A percentile compares a stretch with the other conserved stretches of the same genome.
Evolutionary conservation across 2,888 invertebrate species (phyloP).

Genomic region (Papilio protenor): DNA sequence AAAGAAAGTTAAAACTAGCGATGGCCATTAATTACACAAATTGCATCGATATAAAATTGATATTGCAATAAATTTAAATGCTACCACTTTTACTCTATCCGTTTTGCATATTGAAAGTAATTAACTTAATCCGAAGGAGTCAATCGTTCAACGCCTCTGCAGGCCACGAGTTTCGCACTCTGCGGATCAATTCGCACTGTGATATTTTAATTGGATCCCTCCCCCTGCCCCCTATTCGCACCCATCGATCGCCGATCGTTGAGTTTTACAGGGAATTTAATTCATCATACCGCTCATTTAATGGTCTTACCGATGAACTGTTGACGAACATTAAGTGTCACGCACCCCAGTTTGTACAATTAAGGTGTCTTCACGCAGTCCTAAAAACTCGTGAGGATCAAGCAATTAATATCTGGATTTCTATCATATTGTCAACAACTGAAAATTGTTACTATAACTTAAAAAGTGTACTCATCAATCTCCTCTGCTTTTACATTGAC

Average conservation of each 20-base stretch:
- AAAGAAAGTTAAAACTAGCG: not conserved
- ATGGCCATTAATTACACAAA: not conserved
- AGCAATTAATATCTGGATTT: too few relatives aligned
- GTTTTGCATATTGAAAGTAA: constrained; percentile 36
- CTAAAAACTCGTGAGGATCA: too few relatives aligned
- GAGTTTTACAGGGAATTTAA: constrained; percentile 65
- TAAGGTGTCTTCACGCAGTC: too few relatives aligned
- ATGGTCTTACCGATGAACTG: constrained; percentile 61
- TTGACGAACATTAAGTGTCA: constrained; percentile 60
- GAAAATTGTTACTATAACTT: too few relatives aligned
- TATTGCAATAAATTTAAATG: constrained; percentile 20
- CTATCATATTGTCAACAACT: too few relatives aligned
- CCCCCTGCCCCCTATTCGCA: constrained; percentile 38
- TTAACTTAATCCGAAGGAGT: constrained; percentile 33
- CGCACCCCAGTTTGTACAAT: constrained; percentile 22
- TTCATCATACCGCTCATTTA: constrained; percentile 65
- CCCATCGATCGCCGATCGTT: constrained; percentile 55
- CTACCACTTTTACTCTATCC: constrained; percentile 24
- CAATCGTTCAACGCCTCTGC: constrained; percentile 38
- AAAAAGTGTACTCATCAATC: not conserved
- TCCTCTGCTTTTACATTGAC: not conserved
- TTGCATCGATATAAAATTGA: constrained; percentile 6
- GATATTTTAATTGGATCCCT: constrained; percentile 66
- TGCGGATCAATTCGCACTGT: constrained; percentile 50
- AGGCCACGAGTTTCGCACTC: constrained; percentile 44